Evolutionary conservation across 2,888 invertebrate genomes (phyloP).

Genomic region (Microctonus brassicae): DNA sequence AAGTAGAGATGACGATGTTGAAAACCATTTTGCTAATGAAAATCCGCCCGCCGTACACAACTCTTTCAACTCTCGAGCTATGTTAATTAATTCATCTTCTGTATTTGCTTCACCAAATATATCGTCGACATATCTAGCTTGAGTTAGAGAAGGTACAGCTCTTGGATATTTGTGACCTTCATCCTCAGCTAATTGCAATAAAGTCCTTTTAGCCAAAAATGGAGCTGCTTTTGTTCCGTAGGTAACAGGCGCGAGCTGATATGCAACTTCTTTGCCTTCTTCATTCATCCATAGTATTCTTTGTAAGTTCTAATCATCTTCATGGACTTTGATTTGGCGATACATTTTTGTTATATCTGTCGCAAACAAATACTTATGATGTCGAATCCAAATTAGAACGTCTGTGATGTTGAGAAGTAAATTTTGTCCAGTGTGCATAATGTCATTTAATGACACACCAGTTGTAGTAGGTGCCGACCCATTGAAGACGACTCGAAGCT

Average conservation of each 20-base stretch:
- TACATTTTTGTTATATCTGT: too few species aligned
- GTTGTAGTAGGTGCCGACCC: too few species aligned
- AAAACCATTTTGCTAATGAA: constrained; percentile 16
- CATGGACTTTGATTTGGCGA: too few species aligned
- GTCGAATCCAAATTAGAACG: too few species aligned
- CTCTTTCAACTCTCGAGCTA: neutral
- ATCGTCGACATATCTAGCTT: neutral
- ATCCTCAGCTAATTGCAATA: neutral
- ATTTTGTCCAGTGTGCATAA: too few species aligned
- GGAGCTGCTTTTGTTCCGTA: neutral
- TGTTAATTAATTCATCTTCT: neutral
- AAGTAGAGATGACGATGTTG: too few species aligned
- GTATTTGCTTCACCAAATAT: constrained; percentile 13
- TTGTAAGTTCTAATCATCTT: too few species aligned
- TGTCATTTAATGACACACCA: too few species aligned
- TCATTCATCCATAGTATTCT: too few species aligned
- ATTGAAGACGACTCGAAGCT: neutral
- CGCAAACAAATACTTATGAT: too few species aligned
- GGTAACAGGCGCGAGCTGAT: neutral
- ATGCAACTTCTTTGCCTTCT: neutral
- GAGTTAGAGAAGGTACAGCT: constrained; percentile 10
- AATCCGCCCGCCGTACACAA: constrained; percentile 28
- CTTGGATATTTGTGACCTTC: constrained; percentile 12
- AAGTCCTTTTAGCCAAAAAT: neutral
- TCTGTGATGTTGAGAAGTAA: too few species aligned